Percentiles rank a stretch among this genome's conserved stretches.
Evolutionary conservation across 2,888 invertebrate genomes (phyloP).

Genomic region (Drosophila emarginata): DNA sequence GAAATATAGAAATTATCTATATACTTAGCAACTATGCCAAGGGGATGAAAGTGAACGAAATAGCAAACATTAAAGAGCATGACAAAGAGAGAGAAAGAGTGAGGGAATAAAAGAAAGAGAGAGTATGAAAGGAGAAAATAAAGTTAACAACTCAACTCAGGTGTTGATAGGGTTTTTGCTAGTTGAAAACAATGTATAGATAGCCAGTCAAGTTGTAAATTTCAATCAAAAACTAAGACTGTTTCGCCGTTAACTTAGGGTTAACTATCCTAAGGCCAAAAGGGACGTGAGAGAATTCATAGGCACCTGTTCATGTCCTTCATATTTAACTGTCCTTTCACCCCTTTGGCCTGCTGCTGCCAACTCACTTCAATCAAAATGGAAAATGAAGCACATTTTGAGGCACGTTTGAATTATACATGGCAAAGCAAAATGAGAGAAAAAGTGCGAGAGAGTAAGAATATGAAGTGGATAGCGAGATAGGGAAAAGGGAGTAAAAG

Average conservation of each 20-base stretch:
- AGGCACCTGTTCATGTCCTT: not conserved
- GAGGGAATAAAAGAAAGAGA: too few relatives aligned
- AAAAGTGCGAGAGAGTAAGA: not conserved
- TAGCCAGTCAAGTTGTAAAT: conserved; percentile 7
- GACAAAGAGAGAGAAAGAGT: not conserved
- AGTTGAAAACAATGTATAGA: not conserved
- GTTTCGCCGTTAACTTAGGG: too few relatives aligned
- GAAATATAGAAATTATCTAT: conserved; percentile 17
- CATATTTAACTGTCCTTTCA: not conserved
- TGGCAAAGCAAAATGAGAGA: conserved; percentile 25
- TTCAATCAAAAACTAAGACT: conserved; percentile 38
- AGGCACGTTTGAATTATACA: conserved; percentile 61
- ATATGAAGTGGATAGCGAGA: not conserved
- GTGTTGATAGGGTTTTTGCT: not conserved
- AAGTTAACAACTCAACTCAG: not conserved
- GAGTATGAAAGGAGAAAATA: not conserved
- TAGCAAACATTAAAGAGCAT: not conserved
- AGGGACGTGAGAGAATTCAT: too few relatives aligned
- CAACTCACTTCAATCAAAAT: conserved; percentile 37
- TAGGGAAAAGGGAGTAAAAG: not conserved
- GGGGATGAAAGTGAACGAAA: not conserved
- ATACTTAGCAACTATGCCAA: not conserved
- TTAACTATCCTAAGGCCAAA: too few relatives aligned
- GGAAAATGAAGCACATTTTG: conserved; percentile 42
- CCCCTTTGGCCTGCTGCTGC: not conserved